Conservation (phyloP, 2,797 vertebrate genomes). For the Macroramphosus scolopax region DNA sequence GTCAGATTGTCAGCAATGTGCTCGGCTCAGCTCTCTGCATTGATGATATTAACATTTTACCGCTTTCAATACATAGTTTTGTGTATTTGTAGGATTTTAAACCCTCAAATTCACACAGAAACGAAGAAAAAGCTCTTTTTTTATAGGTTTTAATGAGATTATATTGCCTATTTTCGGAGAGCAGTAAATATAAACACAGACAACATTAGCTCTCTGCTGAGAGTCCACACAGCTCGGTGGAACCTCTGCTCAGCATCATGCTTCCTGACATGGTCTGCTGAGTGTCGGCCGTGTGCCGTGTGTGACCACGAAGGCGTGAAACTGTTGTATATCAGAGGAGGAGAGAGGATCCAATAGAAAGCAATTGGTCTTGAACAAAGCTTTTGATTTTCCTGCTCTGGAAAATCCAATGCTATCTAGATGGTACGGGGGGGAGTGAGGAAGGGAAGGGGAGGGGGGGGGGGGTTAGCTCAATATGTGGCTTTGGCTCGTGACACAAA, state of each 20-base stretch:
- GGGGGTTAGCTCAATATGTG: slow-evolving; percentile 64
- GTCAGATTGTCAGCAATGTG: too few relatives aligned
- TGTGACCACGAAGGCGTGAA: slow-evolving; percentile 50
- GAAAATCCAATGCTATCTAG: slow-evolving; percentile 74
- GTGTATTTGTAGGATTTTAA: too few relatives aligned
- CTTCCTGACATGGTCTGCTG: slow-evolving; percentile 21
- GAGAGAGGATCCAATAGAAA: slow-evolving; percentile 61
- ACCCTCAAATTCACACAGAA: too few relatives aligned
- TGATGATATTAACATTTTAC: too few relatives aligned
- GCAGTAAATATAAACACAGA: neutral
- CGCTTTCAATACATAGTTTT: too few relatives aligned
- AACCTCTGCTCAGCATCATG: slow-evolving; percentile 8
- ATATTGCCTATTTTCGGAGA: too few relatives aligned
- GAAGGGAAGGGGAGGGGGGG: neutral
- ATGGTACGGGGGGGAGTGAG: slow-evolving; percentile 40
- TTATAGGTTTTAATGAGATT: too few relatives aligned
- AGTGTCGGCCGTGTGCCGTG: slow-evolving; percentile 15
- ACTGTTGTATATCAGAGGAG: slow-evolving; percentile 50
- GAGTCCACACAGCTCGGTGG: neutral
- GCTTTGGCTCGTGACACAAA: slow-evolving; percentile 57
- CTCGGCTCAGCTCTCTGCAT: too few relatives aligned
- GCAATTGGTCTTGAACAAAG: slow-evolving; percentile 69
- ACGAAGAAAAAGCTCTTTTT: too few relatives aligned
- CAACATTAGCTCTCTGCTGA: slow-evolving; percentile 3
- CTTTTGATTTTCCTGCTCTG: slow-evolving; percentile 74